Conservation (phyloP, 2,888 invertebrate species). For the Diarsia rubi region DNA sequence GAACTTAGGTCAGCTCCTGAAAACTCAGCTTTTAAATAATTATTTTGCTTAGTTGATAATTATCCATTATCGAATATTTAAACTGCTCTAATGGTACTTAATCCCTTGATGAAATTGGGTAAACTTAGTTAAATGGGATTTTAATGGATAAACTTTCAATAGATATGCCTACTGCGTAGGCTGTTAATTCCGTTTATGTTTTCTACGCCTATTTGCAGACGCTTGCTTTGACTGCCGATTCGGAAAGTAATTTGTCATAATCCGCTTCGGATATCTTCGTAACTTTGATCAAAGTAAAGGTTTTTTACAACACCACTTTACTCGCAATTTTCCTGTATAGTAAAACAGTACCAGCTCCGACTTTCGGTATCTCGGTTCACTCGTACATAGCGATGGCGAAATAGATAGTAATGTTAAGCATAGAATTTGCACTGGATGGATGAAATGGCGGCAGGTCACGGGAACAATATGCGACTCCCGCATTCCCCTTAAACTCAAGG, state of each 20-base stretch:
- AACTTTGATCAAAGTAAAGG: slow-evolving; percentile 17
- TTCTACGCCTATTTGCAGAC: slow-evolving; percentile 42
- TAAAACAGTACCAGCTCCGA: not conserved
- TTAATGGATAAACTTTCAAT: slow-evolving; percentile 73
- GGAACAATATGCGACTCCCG: too few species aligned
- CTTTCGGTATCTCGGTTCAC: too few species aligned
- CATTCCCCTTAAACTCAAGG: too few species aligned
- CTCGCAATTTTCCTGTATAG: not conserved
- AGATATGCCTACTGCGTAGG: slow-evolving; percentile 60
- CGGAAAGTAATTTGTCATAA: slow-evolving; percentile 12
- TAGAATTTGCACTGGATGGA: too few species aligned
- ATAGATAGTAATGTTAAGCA: too few species aligned
- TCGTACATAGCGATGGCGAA: too few species aligned
- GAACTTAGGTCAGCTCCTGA: not conserved
- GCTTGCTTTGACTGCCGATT: slow-evolving; percentile 18
- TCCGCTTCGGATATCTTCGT: slow-evolving; percentile 1
- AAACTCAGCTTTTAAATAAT: slow-evolving; percentile 32
- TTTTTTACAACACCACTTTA: not conserved
- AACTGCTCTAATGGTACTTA: slow-evolving; percentile 67
- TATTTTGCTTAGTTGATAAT: slow-evolving; percentile 64
- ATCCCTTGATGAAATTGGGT: slow-evolving; percentile 68
- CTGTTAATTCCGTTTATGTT: slow-evolving; percentile 54
- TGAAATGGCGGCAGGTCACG: too few species aligned
- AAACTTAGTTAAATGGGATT: slow-evolving; percentile 72
- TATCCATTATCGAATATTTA: slow-evolving; percentile 70